These are phyloP conservation scores for Halesus radiatus DNA, from an alignment of 1,140 invertebrate genomes.

Conservation along the genomic window DNA sequence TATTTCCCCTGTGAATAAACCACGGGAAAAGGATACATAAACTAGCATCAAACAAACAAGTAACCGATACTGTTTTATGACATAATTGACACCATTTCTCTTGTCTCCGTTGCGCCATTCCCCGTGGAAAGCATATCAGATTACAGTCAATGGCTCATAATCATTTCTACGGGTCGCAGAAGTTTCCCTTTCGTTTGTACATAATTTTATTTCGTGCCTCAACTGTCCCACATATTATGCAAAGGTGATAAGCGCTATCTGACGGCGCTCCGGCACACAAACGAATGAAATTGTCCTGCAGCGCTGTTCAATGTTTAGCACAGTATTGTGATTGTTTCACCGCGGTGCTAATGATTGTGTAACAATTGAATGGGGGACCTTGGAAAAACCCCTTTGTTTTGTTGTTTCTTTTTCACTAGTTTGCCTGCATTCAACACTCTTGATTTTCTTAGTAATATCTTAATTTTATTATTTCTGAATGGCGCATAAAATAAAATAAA, in stretches of 20 bases:
- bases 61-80: no score
- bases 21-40: no score
- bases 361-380: background rate
- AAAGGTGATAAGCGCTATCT: constrained; percentile 48
- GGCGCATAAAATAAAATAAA: no score
- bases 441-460: no score
- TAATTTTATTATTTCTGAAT: no score
- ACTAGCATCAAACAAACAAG: no score
- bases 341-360: background rate
- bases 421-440: no score
- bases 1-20: no score
- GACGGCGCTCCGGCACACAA: constrained; percentile 3
- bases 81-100: no score
- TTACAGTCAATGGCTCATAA: background rate
- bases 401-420: no score
- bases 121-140: constrained; percentile 12
- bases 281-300: background rate
- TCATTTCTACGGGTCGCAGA: constrained; percentile 34
- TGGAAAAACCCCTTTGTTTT: no score
- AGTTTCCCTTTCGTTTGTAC: constrained; percentile 53
- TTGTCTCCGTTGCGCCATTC: no score
- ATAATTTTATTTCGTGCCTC: constrained; percentile 37
- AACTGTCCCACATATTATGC: constrained; percentile 54
- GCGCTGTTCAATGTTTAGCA: background rate
- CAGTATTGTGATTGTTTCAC: background rate